These are phyloP conservation scores for Ctenodactylus gundi DNA, from an alignment of 2,113 vertebrate species.

Conservation along the genomic window DNA sequence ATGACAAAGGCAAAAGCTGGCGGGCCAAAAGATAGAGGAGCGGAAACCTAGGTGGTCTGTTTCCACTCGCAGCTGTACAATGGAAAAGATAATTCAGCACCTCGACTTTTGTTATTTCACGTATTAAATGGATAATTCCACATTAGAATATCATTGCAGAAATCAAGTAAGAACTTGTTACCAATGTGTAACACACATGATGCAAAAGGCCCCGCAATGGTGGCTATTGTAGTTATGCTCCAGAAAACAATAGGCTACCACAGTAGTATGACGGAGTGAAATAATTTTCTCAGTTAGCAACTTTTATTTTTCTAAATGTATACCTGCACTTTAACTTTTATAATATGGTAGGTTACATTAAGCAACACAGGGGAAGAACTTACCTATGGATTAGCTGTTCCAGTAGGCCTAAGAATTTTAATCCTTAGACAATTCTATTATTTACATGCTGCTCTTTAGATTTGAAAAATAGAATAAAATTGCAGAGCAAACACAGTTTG, in stretches of 20 bases:
- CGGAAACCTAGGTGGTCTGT: not conserved
- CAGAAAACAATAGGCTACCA: not conserved
- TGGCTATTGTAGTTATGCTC: not conserved
- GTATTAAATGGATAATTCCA: not conserved
- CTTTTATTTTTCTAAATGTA: not conserved
- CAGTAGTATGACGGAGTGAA: not conserved
- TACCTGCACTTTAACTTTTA: not conserved
- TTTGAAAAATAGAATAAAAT: conserved; percentile 32
- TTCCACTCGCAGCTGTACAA: not conserved
- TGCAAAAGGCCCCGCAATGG: not conserved
- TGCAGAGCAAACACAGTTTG: conserved; percentile 3
- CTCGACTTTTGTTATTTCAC: conserved; percentile 1
- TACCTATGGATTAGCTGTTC: conserved; percentile 18
- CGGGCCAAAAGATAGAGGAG: not conserved
- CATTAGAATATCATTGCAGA: not conserved
- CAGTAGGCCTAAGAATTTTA: conserved; percentile 1
- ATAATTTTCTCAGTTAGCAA: not conserved
- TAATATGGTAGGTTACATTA: conserved; percentile 20
- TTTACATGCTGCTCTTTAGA: conserved; percentile 8
- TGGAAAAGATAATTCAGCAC: not conserved
- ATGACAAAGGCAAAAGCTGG: not conserved
- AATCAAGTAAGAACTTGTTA: not conserved
- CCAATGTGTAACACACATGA: not conserved
- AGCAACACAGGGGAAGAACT: not conserved
- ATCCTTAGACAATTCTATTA: conserved; percentile 7